These are phyloP conservation scores for Fukomys damarensis DNA, from an alignment of 2,113 vertebrate species.

Conservation along the genomic window DNA sequence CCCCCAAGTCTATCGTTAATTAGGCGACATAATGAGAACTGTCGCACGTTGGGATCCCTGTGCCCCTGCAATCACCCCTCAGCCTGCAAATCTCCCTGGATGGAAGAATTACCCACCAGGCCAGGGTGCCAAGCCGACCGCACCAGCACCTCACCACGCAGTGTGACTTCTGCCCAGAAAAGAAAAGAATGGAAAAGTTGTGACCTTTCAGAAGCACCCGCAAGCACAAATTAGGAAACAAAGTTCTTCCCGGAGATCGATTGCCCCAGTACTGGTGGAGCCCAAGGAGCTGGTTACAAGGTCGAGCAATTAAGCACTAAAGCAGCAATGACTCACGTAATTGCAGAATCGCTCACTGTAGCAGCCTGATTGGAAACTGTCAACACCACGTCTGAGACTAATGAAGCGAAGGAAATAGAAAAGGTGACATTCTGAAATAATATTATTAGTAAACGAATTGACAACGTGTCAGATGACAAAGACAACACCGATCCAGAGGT, in stretches of 20 bases:
- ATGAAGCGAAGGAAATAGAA: conserved; percentile 69
- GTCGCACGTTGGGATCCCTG: not conserved
- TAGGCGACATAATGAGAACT: conserved; percentile 57
- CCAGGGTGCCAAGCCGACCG: not conserved
- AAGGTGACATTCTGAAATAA: conserved; percentile 74
- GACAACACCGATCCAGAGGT: not conserved
- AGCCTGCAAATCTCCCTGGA: not conserved
- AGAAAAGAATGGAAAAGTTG: not conserved
- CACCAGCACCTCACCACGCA: not conserved
- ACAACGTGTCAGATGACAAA: conserved; percentile 25
- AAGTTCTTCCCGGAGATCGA: conserved; percentile 37
- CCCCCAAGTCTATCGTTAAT: conserved; percentile 49
- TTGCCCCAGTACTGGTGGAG: not conserved
- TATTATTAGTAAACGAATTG: conserved; percentile 71
- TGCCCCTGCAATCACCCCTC: not conserved
- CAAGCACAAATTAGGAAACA: not conserved
- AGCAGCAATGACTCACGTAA: conserved; percentile 44
- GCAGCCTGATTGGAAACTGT: conserved; percentile 75
- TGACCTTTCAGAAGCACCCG: conserved; percentile 19
- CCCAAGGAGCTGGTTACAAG: conserved; percentile 54
- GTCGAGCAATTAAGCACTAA: conserved; percentile 63
- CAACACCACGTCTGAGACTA: conserved; percentile 62
- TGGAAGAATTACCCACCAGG: not conserved
- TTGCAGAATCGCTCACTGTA: conserved; percentile 72
- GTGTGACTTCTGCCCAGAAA: not conserved